A percentile compares a stretch with the other conserved stretches of the same genome.
Conservation (phyloP, 1,140 invertebrate genomes). For the Sipha flava region DNA sequence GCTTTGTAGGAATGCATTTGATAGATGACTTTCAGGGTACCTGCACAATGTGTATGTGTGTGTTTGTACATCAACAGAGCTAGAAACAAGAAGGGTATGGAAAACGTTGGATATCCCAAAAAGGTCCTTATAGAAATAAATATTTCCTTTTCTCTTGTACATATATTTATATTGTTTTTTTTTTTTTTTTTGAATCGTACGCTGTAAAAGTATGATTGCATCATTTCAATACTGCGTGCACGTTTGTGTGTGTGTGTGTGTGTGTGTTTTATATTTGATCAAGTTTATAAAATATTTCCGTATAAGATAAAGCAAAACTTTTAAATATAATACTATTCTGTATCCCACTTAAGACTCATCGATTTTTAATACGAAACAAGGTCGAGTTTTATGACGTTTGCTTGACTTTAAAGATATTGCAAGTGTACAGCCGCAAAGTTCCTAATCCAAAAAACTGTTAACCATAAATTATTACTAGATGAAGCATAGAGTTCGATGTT, state of each 20-base stretch:
- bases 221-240: neutral
- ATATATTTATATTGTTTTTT: neutral
- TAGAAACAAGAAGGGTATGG: too few species aligned
- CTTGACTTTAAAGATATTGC: too few species aligned
- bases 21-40: conserved; percentile 1
- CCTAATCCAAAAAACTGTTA: neutral
- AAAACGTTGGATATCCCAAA: neutral
- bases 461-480: neutral
- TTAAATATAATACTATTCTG: neutral
- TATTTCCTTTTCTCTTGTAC: neutral
- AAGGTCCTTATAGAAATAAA: neutral
- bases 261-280: too few species aligned
- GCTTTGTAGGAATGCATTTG: neutral
- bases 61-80: neutral
- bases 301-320: neutral
- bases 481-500: neutral
- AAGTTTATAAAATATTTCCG: neutral
- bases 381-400: neutral
- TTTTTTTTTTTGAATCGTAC: neutral
- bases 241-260: too few species aligned
- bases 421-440: too few species aligned
- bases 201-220: neutral
- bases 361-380: neutral
- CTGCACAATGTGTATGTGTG: neutral
- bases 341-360: neutral